Percentiles rank a stretch among this genome's conserved stretches.
Evolutionary conservation across 2,797 vertebrate species (phyloP).

Genomic region (Brachyrhaphis roseni): DNA sequence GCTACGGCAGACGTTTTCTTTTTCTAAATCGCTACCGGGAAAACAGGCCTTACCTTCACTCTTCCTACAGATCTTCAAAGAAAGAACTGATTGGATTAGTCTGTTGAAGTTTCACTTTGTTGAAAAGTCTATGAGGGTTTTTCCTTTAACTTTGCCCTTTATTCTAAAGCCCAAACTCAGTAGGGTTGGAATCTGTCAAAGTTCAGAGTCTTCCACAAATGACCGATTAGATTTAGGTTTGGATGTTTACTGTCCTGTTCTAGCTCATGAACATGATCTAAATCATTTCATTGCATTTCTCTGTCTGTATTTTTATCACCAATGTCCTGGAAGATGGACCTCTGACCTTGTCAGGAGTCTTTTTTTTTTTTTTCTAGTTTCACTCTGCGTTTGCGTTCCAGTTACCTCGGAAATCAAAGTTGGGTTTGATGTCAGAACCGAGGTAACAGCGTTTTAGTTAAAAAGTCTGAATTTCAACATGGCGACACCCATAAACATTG

Average conservation of each 20-base stretch:
- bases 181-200: neutral
- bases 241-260: neutral
- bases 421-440: no score
- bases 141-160: neutral
- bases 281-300: neutral
- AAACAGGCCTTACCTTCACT: slow-evolving; percentile 24
- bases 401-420: no score
- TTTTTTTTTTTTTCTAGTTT: neutral
- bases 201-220: neutral
- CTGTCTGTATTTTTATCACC: neutral
- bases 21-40: neutral
- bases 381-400: neutral
- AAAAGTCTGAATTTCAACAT: no score
- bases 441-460: no score
- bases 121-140: neutral
- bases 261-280: neutral
- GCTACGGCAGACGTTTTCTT: slow-evolving; percentile 7
- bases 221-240: neutral
- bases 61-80: slow-evolving; percentile 16
- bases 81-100: slow-evolving; percentile 10
- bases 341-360: neutral
- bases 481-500: no score
- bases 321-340: neutral
- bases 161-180: neutral
- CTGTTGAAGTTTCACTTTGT: slow-evolving; percentile 6